Conservation (phyloP, 2,113 vertebrate species). For the Dolichallabes microphthalmus region DNA sequence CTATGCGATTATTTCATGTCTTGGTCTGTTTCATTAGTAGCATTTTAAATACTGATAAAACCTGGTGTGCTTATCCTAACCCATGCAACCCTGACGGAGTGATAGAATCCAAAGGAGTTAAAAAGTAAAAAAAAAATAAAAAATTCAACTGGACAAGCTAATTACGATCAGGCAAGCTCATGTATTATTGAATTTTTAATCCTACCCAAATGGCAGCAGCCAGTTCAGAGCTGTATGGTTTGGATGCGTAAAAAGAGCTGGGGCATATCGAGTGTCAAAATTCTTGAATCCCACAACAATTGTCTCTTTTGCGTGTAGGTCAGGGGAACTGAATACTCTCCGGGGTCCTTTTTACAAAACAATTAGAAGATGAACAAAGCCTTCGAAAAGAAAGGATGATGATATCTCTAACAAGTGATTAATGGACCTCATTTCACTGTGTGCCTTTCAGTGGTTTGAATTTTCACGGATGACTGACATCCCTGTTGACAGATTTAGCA, state of each 20-base stretch:
- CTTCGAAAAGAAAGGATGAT: slow-evolving; percentile 34
- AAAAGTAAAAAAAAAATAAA: slow-evolving; percentile 34
- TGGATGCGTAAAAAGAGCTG: slow-evolving; percentile 37
- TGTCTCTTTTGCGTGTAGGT: slow-evolving; percentile 32
- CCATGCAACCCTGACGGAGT: neutral
- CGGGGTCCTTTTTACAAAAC: slow-evolving; percentile 22
- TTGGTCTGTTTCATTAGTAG: neutral
- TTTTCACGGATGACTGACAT: slow-evolving; percentile 34
- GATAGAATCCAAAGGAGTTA: slow-evolving; percentile 34
- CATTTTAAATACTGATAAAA: slow-evolving; percentile 16
- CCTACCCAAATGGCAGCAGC: slow-evolving; percentile 37
- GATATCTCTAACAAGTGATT: slow-evolving; percentile 54
- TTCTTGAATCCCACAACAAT: slow-evolving; percentile 23
- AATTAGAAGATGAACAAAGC: slow-evolving; percentile 44
- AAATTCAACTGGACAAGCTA: slow-evolving; percentile 40
- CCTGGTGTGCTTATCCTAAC: neutral
- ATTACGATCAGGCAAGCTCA: slow-evolving; percentile 47
- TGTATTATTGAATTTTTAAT: slow-evolving; percentile 60
- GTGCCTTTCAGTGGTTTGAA: slow-evolving; percentile 27
- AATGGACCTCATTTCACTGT: slow-evolving; percentile 39
- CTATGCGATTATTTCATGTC: neutral
- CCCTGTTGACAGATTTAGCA: slow-evolving; percentile 23
- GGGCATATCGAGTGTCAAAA: slow-evolving; percentile 42
- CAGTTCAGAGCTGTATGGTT: slow-evolving; percentile 32
- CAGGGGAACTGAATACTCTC: slow-evolving; percentile 50